Conservation (phyloP, 2,888 invertebrate genomes). For the Caenorhabditis afra region DNA sequence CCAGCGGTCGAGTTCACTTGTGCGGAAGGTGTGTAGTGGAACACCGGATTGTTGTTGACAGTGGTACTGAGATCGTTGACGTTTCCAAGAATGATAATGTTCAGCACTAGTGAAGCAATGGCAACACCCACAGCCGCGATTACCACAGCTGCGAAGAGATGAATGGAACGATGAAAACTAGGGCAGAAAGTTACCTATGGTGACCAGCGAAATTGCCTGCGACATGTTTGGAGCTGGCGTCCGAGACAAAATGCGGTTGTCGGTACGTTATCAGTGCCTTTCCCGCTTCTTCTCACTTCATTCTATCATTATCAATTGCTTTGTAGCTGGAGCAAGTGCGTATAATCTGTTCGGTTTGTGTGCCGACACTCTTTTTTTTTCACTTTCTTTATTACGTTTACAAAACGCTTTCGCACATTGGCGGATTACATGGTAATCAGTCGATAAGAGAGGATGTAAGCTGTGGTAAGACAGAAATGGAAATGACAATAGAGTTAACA, state of each 20-base stretch:
- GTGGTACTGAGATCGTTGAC: constrained; percentile 56
- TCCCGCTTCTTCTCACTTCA: background rate
- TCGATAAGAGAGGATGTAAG: too few relatives aligned
- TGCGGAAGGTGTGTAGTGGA: constrained; percentile 55
- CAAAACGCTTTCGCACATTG: background rate
- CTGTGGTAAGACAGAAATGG: too few relatives aligned
- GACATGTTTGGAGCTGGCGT: constrained; percentile 47
- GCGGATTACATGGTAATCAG: background rate
- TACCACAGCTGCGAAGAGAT: constrained; percentile 64
- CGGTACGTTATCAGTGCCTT: constrained; percentile 22
- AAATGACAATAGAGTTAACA: too few relatives aligned
- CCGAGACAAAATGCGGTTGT: constrained; percentile 37
- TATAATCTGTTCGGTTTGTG: constrained; percentile 37
- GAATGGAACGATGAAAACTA: background rate
- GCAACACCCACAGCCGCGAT: constrained; percentile 61
- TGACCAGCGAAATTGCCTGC: constrained; percentile 42
- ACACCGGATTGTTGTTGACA: constrained; percentile 51
- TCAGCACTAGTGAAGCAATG: constrained; percentile 69
- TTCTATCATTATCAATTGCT: constrained; percentile 8
- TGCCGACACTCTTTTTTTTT: too few relatives aligned
- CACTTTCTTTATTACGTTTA: background rate
- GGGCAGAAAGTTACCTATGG: constrained; percentile 29
- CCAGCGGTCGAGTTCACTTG: constrained; percentile 45
- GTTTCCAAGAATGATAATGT: constrained; percentile 67
- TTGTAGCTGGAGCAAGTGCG: constrained; percentile 4